Evolutionary conservation across 2,797 vertebrate genomes (phyloP), one percentile per base, ranked within the genome.

Genomic region (Pterois miles): DNA sequence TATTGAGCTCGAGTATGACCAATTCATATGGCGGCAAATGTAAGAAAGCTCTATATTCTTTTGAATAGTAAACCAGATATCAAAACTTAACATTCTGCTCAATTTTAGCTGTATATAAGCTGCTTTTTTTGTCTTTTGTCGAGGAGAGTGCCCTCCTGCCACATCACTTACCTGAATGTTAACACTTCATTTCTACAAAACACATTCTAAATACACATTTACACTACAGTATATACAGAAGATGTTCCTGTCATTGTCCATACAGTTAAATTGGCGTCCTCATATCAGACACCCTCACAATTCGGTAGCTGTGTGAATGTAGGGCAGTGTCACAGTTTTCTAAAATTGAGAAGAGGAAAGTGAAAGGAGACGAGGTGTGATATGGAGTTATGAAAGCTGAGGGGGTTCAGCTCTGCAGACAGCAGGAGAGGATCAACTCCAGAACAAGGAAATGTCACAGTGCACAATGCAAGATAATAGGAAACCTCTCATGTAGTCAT

Each of bases 381-480:
- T 38, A 72, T 29, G 3, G 52, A 87, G 71, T 25, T 80, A 13
- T 60, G 38, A 66, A 62, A 66, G 56, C 48, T 62, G 22, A 22
- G 5, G 58, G 43, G 25, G 14, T 33, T 40, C 65, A n/a, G 36
- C 57, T 22, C 60, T 38, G 3, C 6, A 82, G 60, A 18, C 68
- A 29, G 71, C 71, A 52, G 82, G 58, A 50, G 60, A 50, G 9
- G 38, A 63, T 73, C 56, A 65, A 67, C 77, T 74, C 11, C 50
- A 67, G 50, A 25, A 66, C 9, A 27, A 76, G 46, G 59, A 40
- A 57, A 70, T 59, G 53, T 66, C 78, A 80, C 74, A 25, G 40
- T 14, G 53, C 63, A 65, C 70, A 38, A 14, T 36, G 63, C 60
- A 57, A 34, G 25, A 68, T 52, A 63, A 78, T 68, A 65, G 76